Evolutionary conservation across 2,797 vertebrate species (phyloP).

Genomic region (Tauraco hartlaubi): DNA sequence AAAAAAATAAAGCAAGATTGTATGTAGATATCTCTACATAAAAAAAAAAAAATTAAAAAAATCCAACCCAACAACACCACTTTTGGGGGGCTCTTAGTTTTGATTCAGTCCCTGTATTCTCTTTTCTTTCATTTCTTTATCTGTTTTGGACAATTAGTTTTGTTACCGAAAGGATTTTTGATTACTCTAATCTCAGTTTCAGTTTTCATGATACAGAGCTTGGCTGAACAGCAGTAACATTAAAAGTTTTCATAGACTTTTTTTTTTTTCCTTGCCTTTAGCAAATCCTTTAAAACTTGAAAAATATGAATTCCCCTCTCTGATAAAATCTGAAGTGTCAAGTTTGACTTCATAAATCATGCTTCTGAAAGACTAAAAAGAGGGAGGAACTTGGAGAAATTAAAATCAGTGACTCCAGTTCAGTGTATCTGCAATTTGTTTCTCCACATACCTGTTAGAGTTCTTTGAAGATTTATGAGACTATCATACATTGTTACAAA

Average conservation of each 20-base stretch:
- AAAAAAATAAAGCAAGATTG: neutral
- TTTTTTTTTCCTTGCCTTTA: neutral
- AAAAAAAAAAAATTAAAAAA: neutral
- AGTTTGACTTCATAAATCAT: neutral
- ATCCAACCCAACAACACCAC: rapidly evolving
- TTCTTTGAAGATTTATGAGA: neutral
- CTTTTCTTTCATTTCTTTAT: neutral
- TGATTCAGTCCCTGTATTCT: neutral
- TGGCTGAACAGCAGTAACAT: neutral
- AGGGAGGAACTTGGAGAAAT: neutral
- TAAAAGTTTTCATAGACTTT: neutral
- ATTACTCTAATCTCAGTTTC: neutral
- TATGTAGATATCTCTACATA: neutral
- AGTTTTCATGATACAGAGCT: neutral
- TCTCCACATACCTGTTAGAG: neutral
- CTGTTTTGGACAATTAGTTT: neutral
- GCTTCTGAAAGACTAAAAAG: neutral
- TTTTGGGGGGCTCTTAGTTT: neutral
- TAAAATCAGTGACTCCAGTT: neutral
- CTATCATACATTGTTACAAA: neutral
- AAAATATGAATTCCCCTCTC: neutral
- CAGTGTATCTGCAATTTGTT: neutral
- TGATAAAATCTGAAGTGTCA: neutral
- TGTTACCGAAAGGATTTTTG: neutral
- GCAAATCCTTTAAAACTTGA: neutral